Evolutionary conservation across 2,888 invertebrate genomes (phyloP).

Genomic region (Dryobotodes eremita): DNA sequence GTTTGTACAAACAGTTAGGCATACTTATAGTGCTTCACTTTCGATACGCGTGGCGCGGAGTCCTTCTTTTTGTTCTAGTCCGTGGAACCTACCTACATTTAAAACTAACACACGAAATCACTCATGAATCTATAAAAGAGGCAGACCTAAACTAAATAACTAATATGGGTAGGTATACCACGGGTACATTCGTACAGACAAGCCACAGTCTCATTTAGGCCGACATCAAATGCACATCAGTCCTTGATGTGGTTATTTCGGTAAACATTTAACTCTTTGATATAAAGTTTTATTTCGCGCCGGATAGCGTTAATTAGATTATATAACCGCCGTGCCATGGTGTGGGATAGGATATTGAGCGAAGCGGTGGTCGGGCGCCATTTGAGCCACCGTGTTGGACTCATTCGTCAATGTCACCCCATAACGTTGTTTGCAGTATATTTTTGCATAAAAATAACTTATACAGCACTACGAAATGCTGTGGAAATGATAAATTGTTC

Average conservation of each 20-base stretch:
- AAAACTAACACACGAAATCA: neutral
- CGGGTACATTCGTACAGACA: slow-evolving; percentile 14
- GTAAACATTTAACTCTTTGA: slow-evolving; percentile 68
- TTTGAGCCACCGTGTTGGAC: slow-evolving; percentile 71
- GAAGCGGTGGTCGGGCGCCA: slow-evolving; percentile 70
- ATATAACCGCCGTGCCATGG: slow-evolving; percentile 68
- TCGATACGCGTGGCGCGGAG: too few relatives aligned
- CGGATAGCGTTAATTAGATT: slow-evolving; percentile 70
- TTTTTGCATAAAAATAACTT: slow-evolving; percentile 86
- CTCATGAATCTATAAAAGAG: slow-evolving; percentile 20
- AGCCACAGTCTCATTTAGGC: slow-evolving; percentile 51
- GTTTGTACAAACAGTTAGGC: too few relatives aligned
- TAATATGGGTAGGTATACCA: slow-evolving; percentile 8
- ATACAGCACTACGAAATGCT: slow-evolving; percentile 67
- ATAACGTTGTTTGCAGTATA: slow-evolving; percentile 79
- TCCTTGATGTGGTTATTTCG: slow-evolving; percentile 66
- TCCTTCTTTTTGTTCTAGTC: too few relatives aligned
- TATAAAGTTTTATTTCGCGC: slow-evolving; percentile 66
- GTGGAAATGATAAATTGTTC: slow-evolving; percentile 72
- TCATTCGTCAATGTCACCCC: slow-evolving; percentile 83
- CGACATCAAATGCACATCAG: slow-evolving; percentile 59
- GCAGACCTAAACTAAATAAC: slow-evolving; percentile 3
- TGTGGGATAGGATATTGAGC: slow-evolving; percentile 80
- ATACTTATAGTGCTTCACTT: too few relatives aligned
- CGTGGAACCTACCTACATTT: too few relatives aligned